These are phyloP conservation scores for Ochlodes sylvanus DNA, from an alignment of 2,888 invertebrate species.

Conservation along the genomic window DNA sequence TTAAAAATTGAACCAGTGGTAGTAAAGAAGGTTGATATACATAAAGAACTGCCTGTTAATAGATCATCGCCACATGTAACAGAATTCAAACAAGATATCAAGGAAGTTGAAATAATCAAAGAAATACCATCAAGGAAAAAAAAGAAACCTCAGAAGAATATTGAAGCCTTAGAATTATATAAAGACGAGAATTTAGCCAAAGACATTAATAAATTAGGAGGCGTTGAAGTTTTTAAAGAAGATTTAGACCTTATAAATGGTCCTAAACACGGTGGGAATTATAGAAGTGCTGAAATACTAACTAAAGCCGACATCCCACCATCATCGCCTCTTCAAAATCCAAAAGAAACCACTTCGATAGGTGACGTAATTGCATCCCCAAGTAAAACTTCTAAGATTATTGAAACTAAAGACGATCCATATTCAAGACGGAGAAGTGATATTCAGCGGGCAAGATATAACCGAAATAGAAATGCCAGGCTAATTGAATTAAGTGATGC, in stretches of 20 bases:
- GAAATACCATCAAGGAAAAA: constrained; percentile 58
- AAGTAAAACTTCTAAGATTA: constrained; percentile 57
- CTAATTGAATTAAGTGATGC: constrained; percentile 55
- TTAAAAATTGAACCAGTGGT: constrained; percentile 58
- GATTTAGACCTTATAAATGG: constrained; percentile 63
- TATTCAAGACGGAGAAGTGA: constrained; percentile 52
- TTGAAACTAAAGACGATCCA: constrained; percentile 56
- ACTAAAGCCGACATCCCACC: neutral
- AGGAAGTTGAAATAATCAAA: constrained; percentile 75
- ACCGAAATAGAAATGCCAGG: constrained; percentile 54
- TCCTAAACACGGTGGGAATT: constrained; percentile 79
- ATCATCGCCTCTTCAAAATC: neutral
- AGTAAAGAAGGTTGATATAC: constrained; percentile 73
- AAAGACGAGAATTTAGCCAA: constrained; percentile 75
- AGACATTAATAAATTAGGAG: constrained; percentile 72
- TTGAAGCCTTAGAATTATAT: constrained; percentile 66
- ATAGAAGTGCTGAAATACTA: constrained; percentile 58
- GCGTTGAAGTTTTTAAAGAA: constrained; percentile 74
- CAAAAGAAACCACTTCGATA: constrained; percentile 39
- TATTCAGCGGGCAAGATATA: constrained; percentile 48
- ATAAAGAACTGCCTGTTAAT: constrained; percentile 69
- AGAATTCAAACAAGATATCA: constrained; percentile 74
- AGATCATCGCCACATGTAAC: constrained; percentile 67
- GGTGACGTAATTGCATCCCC: constrained; percentile 64
- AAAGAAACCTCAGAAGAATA: constrained; percentile 58